Evolutionary conservation across 2,888 invertebrate species (phyloP).

Genomic region (Xestia sexstrigata): DNA sequence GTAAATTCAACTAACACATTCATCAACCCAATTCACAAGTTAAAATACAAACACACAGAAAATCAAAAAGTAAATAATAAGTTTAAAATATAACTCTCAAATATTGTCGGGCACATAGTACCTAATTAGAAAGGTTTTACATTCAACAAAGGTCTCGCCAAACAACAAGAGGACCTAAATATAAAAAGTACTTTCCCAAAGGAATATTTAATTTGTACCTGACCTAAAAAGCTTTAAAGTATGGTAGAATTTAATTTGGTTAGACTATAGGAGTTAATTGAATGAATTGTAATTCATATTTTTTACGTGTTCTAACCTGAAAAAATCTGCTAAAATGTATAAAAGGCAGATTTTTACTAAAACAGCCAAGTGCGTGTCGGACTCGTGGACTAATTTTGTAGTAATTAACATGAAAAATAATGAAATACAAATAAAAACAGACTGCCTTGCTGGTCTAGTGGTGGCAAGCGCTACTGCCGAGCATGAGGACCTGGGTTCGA

Average conservation of each 20-base stretch:
- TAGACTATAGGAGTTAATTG: conserved; percentile 32
- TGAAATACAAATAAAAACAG: background rate
- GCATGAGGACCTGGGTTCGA: background rate
- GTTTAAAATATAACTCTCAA: conserved; percentile 33
- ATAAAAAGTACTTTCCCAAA: conserved; percentile 36
- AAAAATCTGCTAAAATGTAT: background rate
- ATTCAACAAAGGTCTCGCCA: conserved; percentile 35
- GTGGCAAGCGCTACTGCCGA: background rate
- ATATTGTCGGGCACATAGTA: conserved; percentile 22
- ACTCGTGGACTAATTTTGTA: background rate
- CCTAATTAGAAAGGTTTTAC: conserved; percentile 44
- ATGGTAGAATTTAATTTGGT: conserved; percentile 36
- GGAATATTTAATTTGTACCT: conserved; percentile 44
- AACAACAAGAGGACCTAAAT: conserved; percentile 37
- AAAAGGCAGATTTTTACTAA: background rate
- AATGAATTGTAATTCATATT: conserved; percentile 14
- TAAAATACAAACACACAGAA: background rate
- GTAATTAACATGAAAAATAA: background rate
- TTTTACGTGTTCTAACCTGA: background rate
- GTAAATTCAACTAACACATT: background rate
- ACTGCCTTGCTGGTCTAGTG: background rate
- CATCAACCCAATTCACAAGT: background rate
- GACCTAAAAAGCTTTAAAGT: conserved; percentile 32
- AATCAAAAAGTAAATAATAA: conserved; percentile 8
- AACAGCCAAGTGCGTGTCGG: too few species aligned